These are phyloP conservation scores for Tapera naevia DNA, from an alignment of 2,797 vertebrate species.

Conservation along the genomic window DNA sequence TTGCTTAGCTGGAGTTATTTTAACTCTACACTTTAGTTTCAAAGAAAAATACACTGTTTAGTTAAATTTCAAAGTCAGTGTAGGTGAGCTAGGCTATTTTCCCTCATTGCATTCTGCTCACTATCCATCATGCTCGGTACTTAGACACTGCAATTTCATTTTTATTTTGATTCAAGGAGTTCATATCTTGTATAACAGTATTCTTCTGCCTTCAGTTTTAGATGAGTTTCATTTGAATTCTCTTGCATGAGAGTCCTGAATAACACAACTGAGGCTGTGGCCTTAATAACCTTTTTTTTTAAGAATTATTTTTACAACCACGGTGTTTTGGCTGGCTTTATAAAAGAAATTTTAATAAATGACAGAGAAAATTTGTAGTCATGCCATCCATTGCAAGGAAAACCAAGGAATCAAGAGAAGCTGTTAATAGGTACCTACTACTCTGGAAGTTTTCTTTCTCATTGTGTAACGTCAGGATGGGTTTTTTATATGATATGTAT, in stretches of 20 bases:
- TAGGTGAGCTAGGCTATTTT: background rate
- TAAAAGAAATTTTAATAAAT: background rate
- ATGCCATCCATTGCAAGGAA: background rate
- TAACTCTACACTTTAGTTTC: background rate
- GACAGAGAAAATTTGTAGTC: background rate
- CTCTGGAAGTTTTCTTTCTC: background rate
- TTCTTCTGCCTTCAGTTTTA: background rate
- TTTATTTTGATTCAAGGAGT: background rate
- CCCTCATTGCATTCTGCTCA: background rate
- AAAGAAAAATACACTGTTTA: background rate
- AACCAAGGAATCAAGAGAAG: background rate
- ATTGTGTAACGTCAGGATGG: background rate
- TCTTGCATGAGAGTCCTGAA: background rate
- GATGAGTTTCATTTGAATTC: background rate
- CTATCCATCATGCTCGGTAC: background rate
- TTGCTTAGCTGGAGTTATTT: background rate
- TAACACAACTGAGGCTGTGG: background rate
- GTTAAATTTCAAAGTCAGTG: background rate
- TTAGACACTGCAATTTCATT: background rate
- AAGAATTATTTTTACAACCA: background rate
- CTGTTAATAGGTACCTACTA: background rate
- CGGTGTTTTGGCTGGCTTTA: background rate
- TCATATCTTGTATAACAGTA: background rate
- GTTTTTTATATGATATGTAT: background rate
- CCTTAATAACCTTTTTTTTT: background rate